These are phyloP conservation scores for Drosophila arawakana DNA, from an alignment of 1,140 invertebrate species.

Conservation along the genomic window DNA sequence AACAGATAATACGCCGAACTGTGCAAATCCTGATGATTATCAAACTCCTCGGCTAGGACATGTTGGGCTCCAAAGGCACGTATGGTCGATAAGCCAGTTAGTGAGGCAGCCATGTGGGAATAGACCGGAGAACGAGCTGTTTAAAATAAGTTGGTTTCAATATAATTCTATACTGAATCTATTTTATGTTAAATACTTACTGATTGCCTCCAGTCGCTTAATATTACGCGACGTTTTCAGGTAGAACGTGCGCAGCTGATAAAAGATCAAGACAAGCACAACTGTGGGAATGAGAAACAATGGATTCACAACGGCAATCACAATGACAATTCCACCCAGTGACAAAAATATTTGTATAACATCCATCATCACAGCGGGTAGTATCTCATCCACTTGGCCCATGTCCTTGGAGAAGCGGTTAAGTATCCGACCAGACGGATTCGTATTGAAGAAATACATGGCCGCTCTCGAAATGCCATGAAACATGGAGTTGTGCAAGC, in stretches of 20 bases:
- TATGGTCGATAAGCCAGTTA: slow-evolving; percentile 96
- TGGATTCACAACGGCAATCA: slow-evolving; percentile 91
- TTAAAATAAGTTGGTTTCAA: background rate
- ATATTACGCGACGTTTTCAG: slow-evolving; percentile 92
- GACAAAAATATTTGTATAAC: slow-evolving; percentile 90
- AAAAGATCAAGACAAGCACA: slow-evolving; percentile 90
- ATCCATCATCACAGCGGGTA: slow-evolving; percentile 91
- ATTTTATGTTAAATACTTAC: slow-evolving; percentile 86
- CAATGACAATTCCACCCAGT: slow-evolving; percentile 90
- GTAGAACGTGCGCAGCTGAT: slow-evolving; percentile 91
- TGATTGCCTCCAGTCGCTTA: slow-evolving; percentile 94
- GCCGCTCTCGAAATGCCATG: slow-evolving; percentile 89
- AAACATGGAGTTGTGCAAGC: slow-evolving; percentile 93
- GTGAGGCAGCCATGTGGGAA: slow-evolving; percentile 93
- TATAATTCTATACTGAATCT: background rate
- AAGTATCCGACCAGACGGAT: slow-evolving; percentile 90
- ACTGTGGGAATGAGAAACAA: slow-evolving; percentile 90
- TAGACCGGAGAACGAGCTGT: slow-evolving; percentile 92
- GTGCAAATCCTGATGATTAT: slow-evolving; percentile 90
- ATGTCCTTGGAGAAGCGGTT: slow-evolving; percentile 95
- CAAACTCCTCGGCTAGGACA: slow-evolving; percentile 92
- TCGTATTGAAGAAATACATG: slow-evolving; percentile 94
- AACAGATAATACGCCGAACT: slow-evolving; percentile 88
- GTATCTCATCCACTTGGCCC: slow-evolving; percentile 93
- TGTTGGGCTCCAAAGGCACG: slow-evolving; percentile 92